Evolutionary conservation across 1,140 invertebrate genomes (phyloP).

Genomic region (Ridgeia piscesae): DNA sequence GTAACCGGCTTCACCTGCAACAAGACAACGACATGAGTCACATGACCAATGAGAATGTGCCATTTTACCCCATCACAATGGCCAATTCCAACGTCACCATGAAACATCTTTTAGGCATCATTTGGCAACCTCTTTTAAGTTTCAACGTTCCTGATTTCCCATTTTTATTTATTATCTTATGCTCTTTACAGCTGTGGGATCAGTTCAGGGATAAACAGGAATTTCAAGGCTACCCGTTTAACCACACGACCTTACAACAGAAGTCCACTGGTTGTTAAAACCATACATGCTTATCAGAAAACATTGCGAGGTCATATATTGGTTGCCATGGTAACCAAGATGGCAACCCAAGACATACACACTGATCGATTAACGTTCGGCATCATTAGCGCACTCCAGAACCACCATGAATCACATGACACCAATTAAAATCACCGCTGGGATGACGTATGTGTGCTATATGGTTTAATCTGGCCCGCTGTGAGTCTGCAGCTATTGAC

Average conservation of each 20-base stretch:
- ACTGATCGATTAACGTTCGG: not conserved
- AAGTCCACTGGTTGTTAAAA: not conserved
- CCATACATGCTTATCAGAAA: not conserved
- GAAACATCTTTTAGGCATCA: too few relatives aligned
- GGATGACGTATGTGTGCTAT: not conserved
- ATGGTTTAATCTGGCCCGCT: not conserved
- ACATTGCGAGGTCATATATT: not conserved
- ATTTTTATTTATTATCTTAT: too few relatives aligned
- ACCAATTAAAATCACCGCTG: not conserved
- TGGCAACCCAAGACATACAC: not conserved
- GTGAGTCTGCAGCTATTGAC: not conserved
- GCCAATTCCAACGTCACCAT: not conserved
- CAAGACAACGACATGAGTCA: not conserved
- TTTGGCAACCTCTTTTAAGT: too few relatives aligned
- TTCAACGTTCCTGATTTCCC: too few relatives aligned
- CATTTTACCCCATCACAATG: not conserved
- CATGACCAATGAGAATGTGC: not conserved
- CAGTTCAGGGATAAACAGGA: too few relatives aligned
- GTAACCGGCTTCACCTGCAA: slow-evolving; percentile 15
- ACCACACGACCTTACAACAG: not conserved
- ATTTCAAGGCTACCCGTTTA: too few relatives aligned
- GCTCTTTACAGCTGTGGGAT: too few relatives aligned
- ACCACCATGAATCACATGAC: not conserved
- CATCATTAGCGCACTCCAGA: not conserved
- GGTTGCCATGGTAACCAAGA: not conserved